phyloP scores from a whole-genome alignment of 2,113 vertebrate genomes.

The Actenoides hombroni region DNA sequence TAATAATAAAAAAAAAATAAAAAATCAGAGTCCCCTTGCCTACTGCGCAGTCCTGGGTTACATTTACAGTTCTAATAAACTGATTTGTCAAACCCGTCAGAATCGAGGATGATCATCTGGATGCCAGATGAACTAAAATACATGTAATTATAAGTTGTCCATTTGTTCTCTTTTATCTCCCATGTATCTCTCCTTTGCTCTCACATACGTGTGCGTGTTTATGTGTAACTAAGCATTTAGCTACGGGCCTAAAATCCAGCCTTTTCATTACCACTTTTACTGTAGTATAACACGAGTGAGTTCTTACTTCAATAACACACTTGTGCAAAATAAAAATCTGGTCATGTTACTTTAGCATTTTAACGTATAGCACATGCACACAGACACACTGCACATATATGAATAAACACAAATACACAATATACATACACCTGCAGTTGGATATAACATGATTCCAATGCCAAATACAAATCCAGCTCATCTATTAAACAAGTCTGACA shows the following conservation, averaged over 20 bases:
- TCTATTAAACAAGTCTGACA: background rate
- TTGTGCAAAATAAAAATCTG: background rate
- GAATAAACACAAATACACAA: background rate
- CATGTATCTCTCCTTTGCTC: constrained; percentile 54
- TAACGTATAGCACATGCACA: background rate
- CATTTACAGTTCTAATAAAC: constrained; percentile 79
- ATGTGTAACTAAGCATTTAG: constrained; percentile 44
- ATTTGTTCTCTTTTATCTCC: constrained; percentile 78
- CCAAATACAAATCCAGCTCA: background rate
- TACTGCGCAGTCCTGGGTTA: constrained; percentile 69
- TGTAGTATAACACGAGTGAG: background rate
- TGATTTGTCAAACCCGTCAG: constrained; percentile 82
- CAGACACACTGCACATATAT: rapidly evolving
- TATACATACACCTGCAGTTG: rapidly evolving
- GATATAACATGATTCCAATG: rapidly evolving
- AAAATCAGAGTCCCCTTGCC: constrained; percentile 10
- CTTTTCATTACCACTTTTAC: constrained; percentile 5
- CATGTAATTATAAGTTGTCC: constrained; percentile 77
- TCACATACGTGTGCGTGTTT: constrained; percentile 9
- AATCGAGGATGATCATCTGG: constrained; percentile 80
- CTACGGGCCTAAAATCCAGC: background rate
- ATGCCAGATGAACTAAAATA: constrained; percentile 77
- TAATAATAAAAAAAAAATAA: constrained; percentile 11
- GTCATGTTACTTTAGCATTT: background rate
- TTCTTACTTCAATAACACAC: background rate